Evolutionary conservation across 2,113 vertebrate species (phyloP).

Genomic region (Gymnobelideus leadbeateri): DNA sequence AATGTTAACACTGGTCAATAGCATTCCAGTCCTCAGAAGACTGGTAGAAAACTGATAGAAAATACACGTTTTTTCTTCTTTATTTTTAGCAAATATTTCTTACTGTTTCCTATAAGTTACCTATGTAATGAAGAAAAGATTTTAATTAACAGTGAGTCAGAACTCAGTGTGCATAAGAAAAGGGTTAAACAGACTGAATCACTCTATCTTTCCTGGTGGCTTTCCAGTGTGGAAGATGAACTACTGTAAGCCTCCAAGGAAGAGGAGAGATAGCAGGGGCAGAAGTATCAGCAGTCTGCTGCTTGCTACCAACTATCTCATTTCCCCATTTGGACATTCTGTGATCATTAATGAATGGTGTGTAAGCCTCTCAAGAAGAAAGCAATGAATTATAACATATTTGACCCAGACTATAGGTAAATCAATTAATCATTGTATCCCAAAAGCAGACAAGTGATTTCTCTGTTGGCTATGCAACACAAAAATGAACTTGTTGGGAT

Average conservation of each 20-base stretch:
- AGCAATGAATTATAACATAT: neutral
- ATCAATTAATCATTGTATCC: neutral
- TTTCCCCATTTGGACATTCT: neutral
- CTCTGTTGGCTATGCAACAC: neutral
- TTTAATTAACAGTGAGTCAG: neutral
- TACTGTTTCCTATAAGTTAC: neutral
- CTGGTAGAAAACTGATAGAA: neutral
- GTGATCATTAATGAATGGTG: neutral
- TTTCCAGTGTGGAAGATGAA: neutral
- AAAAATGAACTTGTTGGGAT: neutral
- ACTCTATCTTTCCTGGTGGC: neutral
- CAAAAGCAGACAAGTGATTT: neutral
- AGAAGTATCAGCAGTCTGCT: neutral
- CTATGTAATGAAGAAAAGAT: neutral
- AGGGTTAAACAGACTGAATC: neutral
- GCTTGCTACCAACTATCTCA: neutral
- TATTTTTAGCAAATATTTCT: neutral
- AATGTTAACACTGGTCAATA: neutral
- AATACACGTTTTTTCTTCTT: neutral
- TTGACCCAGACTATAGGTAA: neutral
- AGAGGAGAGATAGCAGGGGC: neutral
- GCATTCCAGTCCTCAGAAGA: neutral
- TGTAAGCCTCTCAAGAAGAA: neutral
- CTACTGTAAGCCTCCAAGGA: neutral
- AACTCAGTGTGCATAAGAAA: neutral